These are phyloP conservation scores for Phengaris alcon DNA, from an alignment of 2,888 invertebrate genomes.

Conservation along the genomic window DNA sequence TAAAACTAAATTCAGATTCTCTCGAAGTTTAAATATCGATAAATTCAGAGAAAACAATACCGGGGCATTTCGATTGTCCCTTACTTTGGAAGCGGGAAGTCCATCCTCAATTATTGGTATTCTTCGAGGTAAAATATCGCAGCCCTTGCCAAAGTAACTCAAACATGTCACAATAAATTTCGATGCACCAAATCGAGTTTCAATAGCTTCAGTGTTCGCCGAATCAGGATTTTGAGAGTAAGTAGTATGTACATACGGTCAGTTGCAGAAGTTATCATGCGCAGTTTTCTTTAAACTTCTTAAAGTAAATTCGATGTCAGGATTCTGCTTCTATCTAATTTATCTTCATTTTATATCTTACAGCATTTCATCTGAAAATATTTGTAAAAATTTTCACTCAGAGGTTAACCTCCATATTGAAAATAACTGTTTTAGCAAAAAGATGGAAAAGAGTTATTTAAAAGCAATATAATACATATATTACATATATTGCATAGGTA, in stretches of 20 bases:
- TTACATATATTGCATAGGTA: too few relatives aligned
- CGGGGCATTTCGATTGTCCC: slow-evolving; percentile 29
- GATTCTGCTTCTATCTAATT: slow-evolving; percentile 28
- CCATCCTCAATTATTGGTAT: slow-evolving; percentile 35
- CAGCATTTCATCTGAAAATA: slow-evolving; percentile 7
- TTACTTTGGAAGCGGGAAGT: slow-evolving; percentile 30
- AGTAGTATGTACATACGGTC: slow-evolving; percentile 34
- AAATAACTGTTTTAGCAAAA: neutral
- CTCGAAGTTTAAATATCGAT: slow-evolving; percentile 10
- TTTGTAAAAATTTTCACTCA: neutral
- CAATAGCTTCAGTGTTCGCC: slow-evolving; percentile 45
- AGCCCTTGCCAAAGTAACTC: slow-evolving; percentile 43
- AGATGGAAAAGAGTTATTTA: too few relatives aligned
- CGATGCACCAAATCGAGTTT: slow-evolving; percentile 42
- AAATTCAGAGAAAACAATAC: slow-evolving; percentile 24
- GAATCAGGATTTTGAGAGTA: slow-evolving; percentile 39
- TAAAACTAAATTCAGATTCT: neutral
- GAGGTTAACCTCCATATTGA: neutral
- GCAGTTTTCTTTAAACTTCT: slow-evolving; percentile 42
- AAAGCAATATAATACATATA: too few relatives aligned
- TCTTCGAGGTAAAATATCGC: slow-evolving; percentile 39
- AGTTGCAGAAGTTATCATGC: slow-evolving; percentile 39
- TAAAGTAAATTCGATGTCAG: slow-evolving; percentile 1
- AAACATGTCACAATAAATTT: slow-evolving; percentile 48
- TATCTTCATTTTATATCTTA: slow-evolving; percentile 26